phyloP scores from a whole-genome alignment of 2,888 invertebrate genomes.

The Watsonalla binaria region DNA sequence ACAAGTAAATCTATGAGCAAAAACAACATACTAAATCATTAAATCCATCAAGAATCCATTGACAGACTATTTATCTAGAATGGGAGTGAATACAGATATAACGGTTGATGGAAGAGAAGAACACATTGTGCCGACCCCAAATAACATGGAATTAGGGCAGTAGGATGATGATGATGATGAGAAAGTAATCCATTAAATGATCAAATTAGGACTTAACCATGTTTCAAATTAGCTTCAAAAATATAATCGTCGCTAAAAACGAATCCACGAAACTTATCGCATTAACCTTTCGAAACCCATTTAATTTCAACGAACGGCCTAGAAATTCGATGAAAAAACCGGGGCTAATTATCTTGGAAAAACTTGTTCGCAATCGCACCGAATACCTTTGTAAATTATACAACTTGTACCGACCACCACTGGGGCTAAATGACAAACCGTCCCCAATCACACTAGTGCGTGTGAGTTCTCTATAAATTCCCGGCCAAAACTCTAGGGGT shows the following conservation, averaged over 20 bases:
- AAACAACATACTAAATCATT: no score
- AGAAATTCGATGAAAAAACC: neutral
- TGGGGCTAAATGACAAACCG: conserved; percentile 55
- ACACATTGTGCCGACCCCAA: no score
- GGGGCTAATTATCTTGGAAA: conserved; percentile 1
- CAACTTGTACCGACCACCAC: conserved; percentile 28
- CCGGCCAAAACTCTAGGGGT: conserved; percentile 35
- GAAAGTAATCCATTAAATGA: no score
- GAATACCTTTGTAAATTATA: conserved; percentile 32
- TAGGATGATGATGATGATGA: no score
- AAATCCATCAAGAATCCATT: no score
- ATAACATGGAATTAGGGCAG: no score
- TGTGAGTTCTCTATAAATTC: conserved; percentile 59
- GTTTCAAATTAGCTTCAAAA: neutral
- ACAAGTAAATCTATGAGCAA: no score
- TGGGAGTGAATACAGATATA: no score
- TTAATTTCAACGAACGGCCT: conserved; percentile 2
- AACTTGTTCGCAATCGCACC: conserved; percentile 22
- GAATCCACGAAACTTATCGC: neutral
- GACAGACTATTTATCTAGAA: no score
- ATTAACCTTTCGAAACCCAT: neutral
- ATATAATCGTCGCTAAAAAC: neutral
- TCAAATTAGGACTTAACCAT: no score
- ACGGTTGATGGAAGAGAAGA: no score
- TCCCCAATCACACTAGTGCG: conserved; percentile 62